Percentiles rank a stretch among this genome's conserved stretches.
These are phyloP conservation scores for Paradisaea rubra DNA, from an alignment of 2,113 vertebrate species.

Conservation along the genomic window DNA sequence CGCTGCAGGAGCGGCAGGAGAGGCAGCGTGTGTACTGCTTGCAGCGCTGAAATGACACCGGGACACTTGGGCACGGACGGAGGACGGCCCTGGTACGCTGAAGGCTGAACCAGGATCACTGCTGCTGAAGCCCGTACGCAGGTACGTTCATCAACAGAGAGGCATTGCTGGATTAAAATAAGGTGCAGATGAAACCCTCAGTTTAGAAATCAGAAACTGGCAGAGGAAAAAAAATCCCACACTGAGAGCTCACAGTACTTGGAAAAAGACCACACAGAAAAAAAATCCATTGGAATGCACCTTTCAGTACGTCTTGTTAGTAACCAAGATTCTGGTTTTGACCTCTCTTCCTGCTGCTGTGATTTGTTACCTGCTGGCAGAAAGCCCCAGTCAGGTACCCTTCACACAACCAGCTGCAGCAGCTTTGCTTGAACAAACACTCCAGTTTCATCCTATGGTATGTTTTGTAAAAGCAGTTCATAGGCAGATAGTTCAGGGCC, in stretches of 20 bases:
- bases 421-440: neutral
- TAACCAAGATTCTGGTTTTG: neutral
- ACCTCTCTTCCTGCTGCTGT: neutral
- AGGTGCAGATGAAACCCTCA: neutral
- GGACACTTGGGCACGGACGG: accelerated
- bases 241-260: neutral
- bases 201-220: neutral
- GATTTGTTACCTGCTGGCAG: neutral
- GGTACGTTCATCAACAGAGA: neutral
- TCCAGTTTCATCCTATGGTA: neutral
- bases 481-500: neutral
- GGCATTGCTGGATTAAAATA: accelerated
- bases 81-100: accelerated
- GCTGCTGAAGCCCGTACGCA: accelerated
- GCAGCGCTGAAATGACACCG: neutral
- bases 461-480: neutral
- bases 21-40: accelerated
- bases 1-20: neutral
- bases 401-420: neutral
- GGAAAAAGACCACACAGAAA: accelerated
- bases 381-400: neutral
- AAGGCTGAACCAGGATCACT: accelerated
- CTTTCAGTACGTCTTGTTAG: accelerated
- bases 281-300: neutral
- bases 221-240: neutral